Evolutionary conservation across 53 echinoderm and acorn worm genomes (phyloP).

Genomic region (Mesocentrotus franciscanus): DNA sequence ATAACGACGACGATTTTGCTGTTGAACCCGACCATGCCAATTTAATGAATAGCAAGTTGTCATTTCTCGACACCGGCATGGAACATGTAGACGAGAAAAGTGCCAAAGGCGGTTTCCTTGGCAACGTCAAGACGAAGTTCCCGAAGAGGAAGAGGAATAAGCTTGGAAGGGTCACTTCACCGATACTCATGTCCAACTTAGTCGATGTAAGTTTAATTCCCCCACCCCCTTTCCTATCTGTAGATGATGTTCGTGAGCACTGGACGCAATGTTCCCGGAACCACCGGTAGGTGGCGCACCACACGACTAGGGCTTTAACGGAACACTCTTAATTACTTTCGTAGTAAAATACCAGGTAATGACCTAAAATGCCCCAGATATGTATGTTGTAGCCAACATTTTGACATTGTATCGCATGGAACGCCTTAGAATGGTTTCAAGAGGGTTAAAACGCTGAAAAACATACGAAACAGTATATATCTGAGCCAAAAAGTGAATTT

Average conservation of each 20-base stretch:
- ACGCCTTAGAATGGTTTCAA: no score
- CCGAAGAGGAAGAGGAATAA: neutral
- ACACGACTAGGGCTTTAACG: no score
- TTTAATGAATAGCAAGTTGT: neutral
- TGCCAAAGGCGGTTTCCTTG: neutral
- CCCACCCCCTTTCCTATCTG: neutral
- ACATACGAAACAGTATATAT: no score
- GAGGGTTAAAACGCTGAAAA: no score
- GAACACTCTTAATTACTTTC: no score
- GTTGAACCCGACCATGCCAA: neutral
- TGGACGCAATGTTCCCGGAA: no score
- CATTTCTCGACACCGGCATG: neutral
- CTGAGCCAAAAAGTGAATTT: no score
- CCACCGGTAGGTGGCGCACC: no score
- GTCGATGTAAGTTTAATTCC: slow-evolving; percentile 29
- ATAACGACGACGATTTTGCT: neutral
- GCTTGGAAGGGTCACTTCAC: slow-evolving; percentile 2
- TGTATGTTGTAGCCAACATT: no score
- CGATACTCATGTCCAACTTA: slow-evolving; percentile 9
- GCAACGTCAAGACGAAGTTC: neutral
- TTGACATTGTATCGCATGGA: no score
- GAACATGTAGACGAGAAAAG: neutral
- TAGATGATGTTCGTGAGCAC: neutral
- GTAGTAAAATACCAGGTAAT: no score
- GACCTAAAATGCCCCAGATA: no score